Conservation (phyloP, 1,140 invertebrate genomes). For the Rhyzopertha dominica region DNA sequence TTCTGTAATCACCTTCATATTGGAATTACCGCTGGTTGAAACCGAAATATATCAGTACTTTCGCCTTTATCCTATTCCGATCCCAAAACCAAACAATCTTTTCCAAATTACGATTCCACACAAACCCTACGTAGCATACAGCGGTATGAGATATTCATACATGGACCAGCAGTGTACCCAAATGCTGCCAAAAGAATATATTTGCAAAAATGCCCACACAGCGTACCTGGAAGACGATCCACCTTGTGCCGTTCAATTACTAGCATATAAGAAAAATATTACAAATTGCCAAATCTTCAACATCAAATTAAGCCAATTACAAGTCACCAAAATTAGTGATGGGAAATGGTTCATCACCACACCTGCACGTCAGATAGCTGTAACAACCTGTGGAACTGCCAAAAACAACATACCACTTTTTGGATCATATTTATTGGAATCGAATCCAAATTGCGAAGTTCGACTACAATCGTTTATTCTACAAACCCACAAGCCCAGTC, state of each 20-base stretch:
- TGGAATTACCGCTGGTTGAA: slow-evolving; percentile 16
- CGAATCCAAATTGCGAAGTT: slow-evolving; percentile 4
- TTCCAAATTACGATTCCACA: slow-evolving; percentile 12
- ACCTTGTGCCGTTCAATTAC: slow-evolving; percentile 11
- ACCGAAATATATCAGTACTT: slow-evolving; percentile 12
- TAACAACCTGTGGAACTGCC: slow-evolving; percentile 1
- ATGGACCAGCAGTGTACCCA: slow-evolving; percentile 7
- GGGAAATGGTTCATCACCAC: slow-evolving; percentile 13
- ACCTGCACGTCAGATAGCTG: not conserved
- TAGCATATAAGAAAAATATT: slow-evolving; percentile 5
- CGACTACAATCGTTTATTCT: slow-evolving; percentile 8
- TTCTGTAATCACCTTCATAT: slow-evolving; percentile 7
- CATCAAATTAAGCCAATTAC: not conserved
- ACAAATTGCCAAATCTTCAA: slow-evolving; percentile 12
- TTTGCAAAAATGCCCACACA: slow-evolving; percentile 1
- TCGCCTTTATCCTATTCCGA: slow-evolving; percentile 6
- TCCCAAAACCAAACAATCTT: slow-evolving; percentile 4
- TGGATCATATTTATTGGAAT: slow-evolving; percentile 13
- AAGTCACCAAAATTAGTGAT: slow-evolving; percentile 9
- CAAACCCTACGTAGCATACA: slow-evolving; percentile 11
- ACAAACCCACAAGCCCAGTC: slow-evolving; percentile 3
- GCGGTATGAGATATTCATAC: slow-evolving; percentile 7
- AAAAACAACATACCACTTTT: slow-evolving; percentile 3
- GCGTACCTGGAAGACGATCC: slow-evolving; percentile 2
- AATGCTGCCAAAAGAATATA: slow-evolving; percentile 1